Evolutionary conservation across 2,797 vertebrate genomes (phyloP).

Genomic region (Periophthalmus magnuspinnatus): DNA sequence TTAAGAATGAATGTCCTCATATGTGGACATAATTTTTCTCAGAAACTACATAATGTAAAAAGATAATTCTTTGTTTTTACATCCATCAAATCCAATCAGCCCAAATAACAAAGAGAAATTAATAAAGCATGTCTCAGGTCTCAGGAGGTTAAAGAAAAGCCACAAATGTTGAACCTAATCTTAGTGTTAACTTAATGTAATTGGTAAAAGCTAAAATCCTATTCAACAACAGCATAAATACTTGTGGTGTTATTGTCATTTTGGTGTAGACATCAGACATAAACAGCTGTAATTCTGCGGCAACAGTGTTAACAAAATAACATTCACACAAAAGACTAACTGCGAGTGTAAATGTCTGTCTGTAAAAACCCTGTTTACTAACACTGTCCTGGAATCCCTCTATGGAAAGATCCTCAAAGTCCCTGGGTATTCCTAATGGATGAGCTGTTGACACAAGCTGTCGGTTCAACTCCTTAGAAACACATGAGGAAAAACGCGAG

Average conservation of each 20-base stretch:
- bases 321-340: not conserved
- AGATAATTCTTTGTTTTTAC: too few species aligned
- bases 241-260: not conserved
- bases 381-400: not conserved
- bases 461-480: not conserved
- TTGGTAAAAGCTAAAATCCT: not conserved
- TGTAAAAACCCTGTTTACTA: conserved; percentile 7
- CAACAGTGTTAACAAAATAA: not conserved
- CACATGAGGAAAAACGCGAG: not conserved
- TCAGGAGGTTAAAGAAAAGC: too few species aligned
- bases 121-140: too few species aligned
- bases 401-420: not conserved
- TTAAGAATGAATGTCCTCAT: too few species aligned
- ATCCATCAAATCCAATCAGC: too few species aligned
- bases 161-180: too few species aligned
- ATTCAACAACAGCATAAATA: not conserved
- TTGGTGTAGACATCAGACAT: not conserved
- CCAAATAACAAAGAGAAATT: too few species aligned
- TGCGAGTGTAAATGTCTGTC: not conserved
- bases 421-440: conserved; percentile 2
- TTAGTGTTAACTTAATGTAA: too few species aligned
- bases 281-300: not conserved
- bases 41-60: too few species aligned
- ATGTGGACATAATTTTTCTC: too few species aligned
- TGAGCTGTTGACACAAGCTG: conserved; percentile 6